Conservation (phyloP, 1,140 invertebrate species). For the Potamilus streckersoni region DNA sequence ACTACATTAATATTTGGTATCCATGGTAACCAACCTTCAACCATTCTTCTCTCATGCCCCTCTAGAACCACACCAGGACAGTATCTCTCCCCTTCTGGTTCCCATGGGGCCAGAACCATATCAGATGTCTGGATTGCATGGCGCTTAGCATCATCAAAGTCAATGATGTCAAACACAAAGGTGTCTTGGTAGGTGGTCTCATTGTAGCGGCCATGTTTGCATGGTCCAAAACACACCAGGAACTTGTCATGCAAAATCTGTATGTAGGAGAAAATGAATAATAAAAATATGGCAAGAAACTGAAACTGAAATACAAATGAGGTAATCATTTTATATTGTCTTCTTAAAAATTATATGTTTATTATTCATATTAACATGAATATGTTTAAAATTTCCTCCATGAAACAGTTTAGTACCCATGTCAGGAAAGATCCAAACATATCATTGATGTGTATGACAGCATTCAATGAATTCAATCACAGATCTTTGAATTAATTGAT, state of each 20-base stretch:
- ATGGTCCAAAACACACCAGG: conserved; percentile 60
- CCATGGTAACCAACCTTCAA: conserved; percentile 35
- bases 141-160: conserved; percentile 54
- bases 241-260: conserved; percentile 60
- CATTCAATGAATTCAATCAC: too few relatives aligned
- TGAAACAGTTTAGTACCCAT: too few relatives aligned
- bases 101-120: conserved; percentile 59
- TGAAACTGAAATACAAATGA: too few relatives aligned
- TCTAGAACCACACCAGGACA: conserved; percentile 61
- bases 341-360: too few relatives aligned
- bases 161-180: conserved; percentile 61
- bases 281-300: neutral
- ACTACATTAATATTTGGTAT: too few relatives aligned
- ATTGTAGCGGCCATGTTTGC: conserved; percentile 54
- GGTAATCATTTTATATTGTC: too few relatives aligned
- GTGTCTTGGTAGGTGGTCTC: conserved; percentile 62
- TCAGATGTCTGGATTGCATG: conserved; percentile 58
- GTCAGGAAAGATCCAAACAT: too few relatives aligned
- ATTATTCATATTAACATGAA: too few relatives aligned
- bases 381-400: too few relatives aligned
- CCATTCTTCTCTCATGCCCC: conserved; percentile 57
- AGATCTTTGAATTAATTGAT: too few relatives aligned
- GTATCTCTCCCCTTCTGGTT: conserved; percentile 59
- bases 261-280: neutral
- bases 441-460: too few relatives aligned